Conservation (phyloP, 23 tunicate species). For the Ciona savignyi region DNA sequence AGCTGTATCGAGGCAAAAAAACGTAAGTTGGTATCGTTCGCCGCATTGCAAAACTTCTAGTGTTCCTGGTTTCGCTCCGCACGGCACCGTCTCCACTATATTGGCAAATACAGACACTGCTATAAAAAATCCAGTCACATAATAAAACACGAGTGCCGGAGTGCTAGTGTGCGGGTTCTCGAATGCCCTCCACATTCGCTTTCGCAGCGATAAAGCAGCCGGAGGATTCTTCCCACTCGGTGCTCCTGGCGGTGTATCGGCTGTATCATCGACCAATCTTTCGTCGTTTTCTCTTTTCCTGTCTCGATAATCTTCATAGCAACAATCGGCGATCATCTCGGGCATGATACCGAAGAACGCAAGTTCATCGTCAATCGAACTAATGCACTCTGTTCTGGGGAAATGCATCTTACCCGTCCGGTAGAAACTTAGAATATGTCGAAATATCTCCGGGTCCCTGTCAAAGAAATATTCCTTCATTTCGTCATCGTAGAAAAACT, state of each 20-base stretch:
- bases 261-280: conserved; percentile 63
- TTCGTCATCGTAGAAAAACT: conserved; percentile 88
- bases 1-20: conserved; percentile 95
- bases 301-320: conserved; percentile 96
- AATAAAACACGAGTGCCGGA: conserved; percentile 97
- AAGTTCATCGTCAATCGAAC: conserved; percentile 86
- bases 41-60: conserved; percentile 46
- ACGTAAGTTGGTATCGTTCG: conserved; percentile 64
- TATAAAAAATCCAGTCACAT: conserved; percentile 98
- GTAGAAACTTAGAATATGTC: conserved; percentile 83
- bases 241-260: conserved; percentile 1
- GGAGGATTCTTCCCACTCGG: conserved; percentile 32
- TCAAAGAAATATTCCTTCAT: conserved; percentile 92
- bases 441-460: conserved; percentile 95
- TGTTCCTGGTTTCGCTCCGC: conserved; percentile 50
- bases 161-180: conserved; percentile 97
- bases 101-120: conserved; percentile 99
- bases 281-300: conserved; percentile 93
- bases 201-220: conserved; percentile 41
- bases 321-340: conserved; percentile 94
- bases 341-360: conserved; percentile 92
- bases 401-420: conserved; percentile 96
- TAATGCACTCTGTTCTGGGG: conserved; percentile 96
- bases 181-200: conserved; percentile 91
- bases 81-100: conserved; percentile 94